Evolutionary conservation across 64 coral and sea anemone species (phyloP), one percentile per base, ranked within the genome.

Genomic region (Stichodactyla helianthus): DNA sequence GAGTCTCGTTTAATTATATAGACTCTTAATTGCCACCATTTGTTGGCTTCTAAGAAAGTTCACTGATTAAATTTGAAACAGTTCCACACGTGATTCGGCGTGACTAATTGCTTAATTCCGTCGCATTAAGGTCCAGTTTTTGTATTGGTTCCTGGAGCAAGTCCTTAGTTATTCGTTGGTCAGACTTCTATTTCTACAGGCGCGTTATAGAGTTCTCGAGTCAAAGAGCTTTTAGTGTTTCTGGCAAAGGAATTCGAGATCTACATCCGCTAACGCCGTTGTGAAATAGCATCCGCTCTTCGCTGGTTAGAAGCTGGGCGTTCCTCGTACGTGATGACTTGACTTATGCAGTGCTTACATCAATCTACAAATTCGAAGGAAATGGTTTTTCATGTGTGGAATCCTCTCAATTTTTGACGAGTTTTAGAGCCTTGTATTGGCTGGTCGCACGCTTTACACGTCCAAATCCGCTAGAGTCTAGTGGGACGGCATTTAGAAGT

Each of bases 231-330:
- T 28, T 81, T 81, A 81, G 52, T 81, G 17, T 81, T 60, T 82
- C 15, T 7, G 19, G 5, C n/a, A 26, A 62, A 60, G 83, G 83
- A 84, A 84, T 84, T 84, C 83, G 27, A 84, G 83, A 57, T 58
- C 16, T 50, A 25, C 83, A 60, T 84, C 83, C 83, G 83, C 55
- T 25, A 11, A 54, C 25, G 22, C 6, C 59, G 83, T 35, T 28
- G 83, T 84, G 83, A 84, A 84, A 84, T 63, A 8, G 23, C 83
- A 84, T 84, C 54, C 83, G 54, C 25, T 63, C 53, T 84, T 59
- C 31, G 55, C 59, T 84, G 31, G 50, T 54, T 11, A 54, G 56
- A 8, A 44, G 59, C 55, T 84, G 83, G 83, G 83, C 83, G 83
- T 84, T 63, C 54, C 83, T 35, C 18, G 20, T 9, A 63, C 78